These are phyloP conservation scores for Cossypha caffra DNA, from an alignment of 2,797 vertebrate species.

Conservation along the genomic window DNA sequence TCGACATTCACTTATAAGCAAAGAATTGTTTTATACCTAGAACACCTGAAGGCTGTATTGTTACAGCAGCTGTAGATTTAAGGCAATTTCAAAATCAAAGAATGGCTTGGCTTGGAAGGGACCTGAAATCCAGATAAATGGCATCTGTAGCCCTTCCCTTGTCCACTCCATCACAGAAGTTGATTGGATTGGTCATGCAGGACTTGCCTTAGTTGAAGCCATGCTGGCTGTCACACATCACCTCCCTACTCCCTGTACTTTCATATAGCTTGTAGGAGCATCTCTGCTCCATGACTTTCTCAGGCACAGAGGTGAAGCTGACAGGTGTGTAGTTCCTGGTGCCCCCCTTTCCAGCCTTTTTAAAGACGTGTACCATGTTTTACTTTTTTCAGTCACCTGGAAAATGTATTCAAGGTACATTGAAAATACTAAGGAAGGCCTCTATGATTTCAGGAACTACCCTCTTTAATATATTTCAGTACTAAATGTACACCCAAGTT, in stretches of 20 bases:
- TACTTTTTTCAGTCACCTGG: neutral
- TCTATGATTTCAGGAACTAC: neutral
- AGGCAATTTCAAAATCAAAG: neutral
- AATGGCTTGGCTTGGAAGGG: neutral
- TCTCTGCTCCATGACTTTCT: neutral
- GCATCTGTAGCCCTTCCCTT: neutral
- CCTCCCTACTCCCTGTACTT: neutral
- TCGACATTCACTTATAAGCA: neutral
- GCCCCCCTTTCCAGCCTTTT: neutral
- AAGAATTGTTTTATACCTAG: neutral
- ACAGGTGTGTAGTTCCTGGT: neutral
- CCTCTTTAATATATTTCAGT: neutral
- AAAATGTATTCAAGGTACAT: neutral
- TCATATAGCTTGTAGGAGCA: neutral
- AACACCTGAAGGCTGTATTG: neutral
- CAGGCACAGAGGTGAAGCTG: neutral
- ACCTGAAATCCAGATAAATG: neutral
- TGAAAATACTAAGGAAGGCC: neutral
- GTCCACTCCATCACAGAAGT: neutral
- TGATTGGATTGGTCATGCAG: neutral
- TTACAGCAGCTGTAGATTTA: neutral
- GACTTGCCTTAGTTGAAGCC: neutral
- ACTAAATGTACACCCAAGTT: neutral
- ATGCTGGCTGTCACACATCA: neutral
- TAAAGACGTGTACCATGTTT: neutral